Evolutionary conservation across 2,797 vertebrate genomes (phyloP), one percentile per base, ranked within the genome.

Genomic region (Paratrypauchen microcephalus): DNA sequence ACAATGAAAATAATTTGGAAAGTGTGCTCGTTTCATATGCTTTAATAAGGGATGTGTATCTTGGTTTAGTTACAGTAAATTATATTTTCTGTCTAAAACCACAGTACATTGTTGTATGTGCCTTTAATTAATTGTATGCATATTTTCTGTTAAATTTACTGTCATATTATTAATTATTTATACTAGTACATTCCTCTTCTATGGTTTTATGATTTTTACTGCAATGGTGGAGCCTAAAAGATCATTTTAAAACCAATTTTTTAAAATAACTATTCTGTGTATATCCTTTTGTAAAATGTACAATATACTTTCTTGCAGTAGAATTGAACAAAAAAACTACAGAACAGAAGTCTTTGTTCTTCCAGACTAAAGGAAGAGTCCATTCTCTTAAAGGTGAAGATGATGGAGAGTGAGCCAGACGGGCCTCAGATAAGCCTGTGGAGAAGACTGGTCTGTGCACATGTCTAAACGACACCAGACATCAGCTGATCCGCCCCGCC

Each of bases 401-500:
- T 60, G 18, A 65, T 36, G 0, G 7, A 13, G n/a, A 75, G 28
- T 0, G 74, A 72, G 74, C 70, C 6, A 5, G 63, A 32, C 66
- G 76, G 71, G 73, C 72, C 66, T 65, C 41, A 75, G 66, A 76
- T 13, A 72, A 78, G 24, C 61, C 52, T 69, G 13, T 1, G 66
- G 74, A 68, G 80, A 73, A 75, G 64, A 77, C 74, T 69, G 75
- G 80, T 89, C 73, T 83, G 83, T 81, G 82, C 79, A 92, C 87
- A 91, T 89, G 89, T 89, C 85, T 80, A 76, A 90, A 89, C 77
- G 21, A 87, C 77, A 91, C 87, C 93, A 96, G 94, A 92, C 93
- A 91, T 93, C 95, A 95, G 95, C 95, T 95, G 95, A 95, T 93
- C 88, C 86, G 81, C 89, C 89, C 93, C 91, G 88, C 90, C 70